These are phyloP conservation scores for Myopa tessellatipennis DNA, from an alignment of 2,888 invertebrate genomes.

Conservation along the genomic window DNA sequence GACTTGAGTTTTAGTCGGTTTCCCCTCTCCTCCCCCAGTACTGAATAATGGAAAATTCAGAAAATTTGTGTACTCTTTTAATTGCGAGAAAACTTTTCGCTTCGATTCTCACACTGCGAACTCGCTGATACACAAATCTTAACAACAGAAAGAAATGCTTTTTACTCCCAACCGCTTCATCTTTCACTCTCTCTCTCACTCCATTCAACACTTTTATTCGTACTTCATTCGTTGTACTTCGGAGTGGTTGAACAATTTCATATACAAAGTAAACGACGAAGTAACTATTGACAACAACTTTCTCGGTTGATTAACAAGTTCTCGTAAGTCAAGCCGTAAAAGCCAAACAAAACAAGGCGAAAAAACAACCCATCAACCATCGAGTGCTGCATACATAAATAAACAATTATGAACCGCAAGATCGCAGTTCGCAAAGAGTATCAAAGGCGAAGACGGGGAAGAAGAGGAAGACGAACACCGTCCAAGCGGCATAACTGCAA, in stretches of 20 bases:
- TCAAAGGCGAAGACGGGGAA: background rate
- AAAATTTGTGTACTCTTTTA: too few relatives aligned
- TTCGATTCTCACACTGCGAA: too few relatives aligned
- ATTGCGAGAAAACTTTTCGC: too few relatives aligned
- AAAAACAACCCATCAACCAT: background rate
- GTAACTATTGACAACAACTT: slow-evolving; percentile 52
- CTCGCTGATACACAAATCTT: too few relatives aligned
- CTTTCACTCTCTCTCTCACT: too few relatives aligned
- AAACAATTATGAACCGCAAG: background rate
- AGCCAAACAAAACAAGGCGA: slow-evolving; percentile 44
- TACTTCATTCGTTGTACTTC: background rate
- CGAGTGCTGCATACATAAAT: background rate
- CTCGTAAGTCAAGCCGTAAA: slow-evolving; percentile 47
- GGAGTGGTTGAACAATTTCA: slow-evolving; percentile 3
- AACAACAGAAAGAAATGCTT: too few relatives aligned
- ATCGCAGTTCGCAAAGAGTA: background rate
- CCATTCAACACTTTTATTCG: too few relatives aligned
- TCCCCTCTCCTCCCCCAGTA: background rate
- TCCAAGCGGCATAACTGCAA: too few relatives aligned
- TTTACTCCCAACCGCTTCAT: background rate
- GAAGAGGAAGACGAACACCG: background rate
- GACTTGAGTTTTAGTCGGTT: slow-evolving; percentile 11
- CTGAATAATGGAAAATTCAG: too few relatives aligned
- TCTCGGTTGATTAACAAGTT: slow-evolving; percentile 64
- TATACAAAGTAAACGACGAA: background rate